These are phyloP conservation scores for Proisotoma minuta DNA, from an alignment of 2,888 invertebrate genomes.

Conservation along the genomic window DNA sequence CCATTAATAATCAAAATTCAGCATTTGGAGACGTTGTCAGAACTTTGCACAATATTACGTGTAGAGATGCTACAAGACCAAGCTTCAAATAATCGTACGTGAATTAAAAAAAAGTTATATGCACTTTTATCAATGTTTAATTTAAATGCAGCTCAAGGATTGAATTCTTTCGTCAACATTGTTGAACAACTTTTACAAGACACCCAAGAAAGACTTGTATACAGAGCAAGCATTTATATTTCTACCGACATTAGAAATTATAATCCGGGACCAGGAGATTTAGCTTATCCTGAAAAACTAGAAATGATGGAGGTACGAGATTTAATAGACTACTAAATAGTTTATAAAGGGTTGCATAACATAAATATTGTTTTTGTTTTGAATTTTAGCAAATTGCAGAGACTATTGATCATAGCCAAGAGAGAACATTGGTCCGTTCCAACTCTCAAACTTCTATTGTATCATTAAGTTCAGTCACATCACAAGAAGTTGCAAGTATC, in stretches of 20 bases:
- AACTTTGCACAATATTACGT: slow-evolving; percentile 87
- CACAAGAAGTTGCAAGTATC: slow-evolving; percentile 65
- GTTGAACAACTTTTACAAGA: slow-evolving; percentile 83
- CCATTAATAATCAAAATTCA: slow-evolving; percentile 94
- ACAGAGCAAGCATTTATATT: slow-evolving; percentile 88
- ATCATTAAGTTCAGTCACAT: slow-evolving; percentile 64
- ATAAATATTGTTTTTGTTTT: slow-evolving; percentile 5
- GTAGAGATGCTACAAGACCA: slow-evolving; percentile 90
- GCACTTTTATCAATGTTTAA: slow-evolving; percentile 13
- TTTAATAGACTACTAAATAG: background rate
- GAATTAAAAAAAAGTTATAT: slow-evolving; percentile 4
- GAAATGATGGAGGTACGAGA: slow-evolving; percentile 85
- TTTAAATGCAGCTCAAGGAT: slow-evolving; percentile 57
- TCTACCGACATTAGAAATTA: slow-evolving; percentile 83
- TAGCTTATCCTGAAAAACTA: slow-evolving; percentile 95
- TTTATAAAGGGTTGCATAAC: background rate
- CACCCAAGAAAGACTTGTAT: slow-evolving; percentile 92
- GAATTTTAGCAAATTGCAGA: slow-evolving; percentile 48
- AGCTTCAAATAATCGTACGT: slow-evolving; percentile 72
- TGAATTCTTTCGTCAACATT: slow-evolving; percentile 70
- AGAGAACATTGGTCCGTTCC: slow-evolving; percentile 52
- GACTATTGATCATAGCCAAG: slow-evolving; percentile 43
- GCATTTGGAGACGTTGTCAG: slow-evolving; percentile 93
- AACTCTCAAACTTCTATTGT: slow-evolving; percentile 66
- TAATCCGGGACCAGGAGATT: slow-evolving; percentile 86